Percentiles rank a stretch among this genome's conserved stretches.
These are phyloP conservation scores for Tachycineta bicolor DNA, from an alignment of 2,113 vertebrate genomes.

Conservation along the genomic window DNA sequence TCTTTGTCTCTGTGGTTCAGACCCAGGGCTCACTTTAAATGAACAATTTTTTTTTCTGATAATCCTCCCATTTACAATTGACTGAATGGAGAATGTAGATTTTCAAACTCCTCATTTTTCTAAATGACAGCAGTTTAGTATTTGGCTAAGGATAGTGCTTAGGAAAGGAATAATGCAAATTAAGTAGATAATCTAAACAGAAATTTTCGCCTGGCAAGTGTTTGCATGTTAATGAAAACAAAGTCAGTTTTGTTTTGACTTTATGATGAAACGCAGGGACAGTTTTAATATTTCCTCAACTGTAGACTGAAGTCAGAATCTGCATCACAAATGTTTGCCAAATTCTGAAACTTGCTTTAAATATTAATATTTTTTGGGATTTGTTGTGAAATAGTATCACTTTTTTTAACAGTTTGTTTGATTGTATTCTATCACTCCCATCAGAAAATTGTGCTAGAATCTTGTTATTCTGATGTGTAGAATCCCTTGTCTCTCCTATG, in stretches of 20 bases:
- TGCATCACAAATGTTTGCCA: not conserved
- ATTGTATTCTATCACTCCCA: not conserved
- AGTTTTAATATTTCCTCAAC: not conserved
- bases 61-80: not conserved
- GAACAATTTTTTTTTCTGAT: not conserved
- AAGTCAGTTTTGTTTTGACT: not conserved
- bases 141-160: not conserved
- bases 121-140: not conserved
- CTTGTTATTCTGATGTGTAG: not conserved
- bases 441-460: not conserved
- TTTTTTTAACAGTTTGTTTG: not conserved
- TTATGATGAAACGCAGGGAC: not conserved
- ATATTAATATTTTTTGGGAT: not conserved
- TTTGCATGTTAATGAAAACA: constrained; percentile 5
- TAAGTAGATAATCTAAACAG: not conserved
- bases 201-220: not conserved
- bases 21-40: not conserved
- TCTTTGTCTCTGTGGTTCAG: not conserved
- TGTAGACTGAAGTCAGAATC: not conserved
- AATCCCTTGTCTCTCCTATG: not conserved
- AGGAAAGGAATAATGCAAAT: not conserved
- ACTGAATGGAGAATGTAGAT: not conserved
- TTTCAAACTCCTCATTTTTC: not conserved
- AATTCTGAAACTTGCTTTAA: not conserved
- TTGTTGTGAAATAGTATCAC: not conserved